Evolutionary conservation across 2,113 vertebrate species (phyloP).

Genomic region (Phocoena sinus): DNA sequence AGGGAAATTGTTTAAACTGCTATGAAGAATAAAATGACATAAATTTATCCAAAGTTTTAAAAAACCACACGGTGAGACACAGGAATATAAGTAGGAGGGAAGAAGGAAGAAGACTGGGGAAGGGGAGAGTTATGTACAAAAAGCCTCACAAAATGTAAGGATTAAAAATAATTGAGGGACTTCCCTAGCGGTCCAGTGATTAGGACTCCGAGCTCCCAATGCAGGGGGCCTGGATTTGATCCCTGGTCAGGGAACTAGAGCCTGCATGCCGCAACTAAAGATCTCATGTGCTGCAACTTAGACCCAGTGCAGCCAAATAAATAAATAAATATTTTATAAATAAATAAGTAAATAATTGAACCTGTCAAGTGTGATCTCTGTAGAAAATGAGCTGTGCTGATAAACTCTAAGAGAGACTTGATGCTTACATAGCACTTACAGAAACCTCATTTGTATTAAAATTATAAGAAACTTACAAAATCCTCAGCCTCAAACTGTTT

Average conservation of each 20-base stretch:
- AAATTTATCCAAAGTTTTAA: neutral
- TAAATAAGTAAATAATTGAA: neutral
- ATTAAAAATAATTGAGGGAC: neutral
- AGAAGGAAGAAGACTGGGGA: neutral
- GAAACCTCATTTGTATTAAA: conserved; percentile 33
- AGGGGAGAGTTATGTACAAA: neutral
- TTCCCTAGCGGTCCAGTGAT: no score
- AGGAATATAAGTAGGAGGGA: neutral
- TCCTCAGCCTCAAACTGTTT: conserved; percentile 86
- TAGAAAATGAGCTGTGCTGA: neutral
- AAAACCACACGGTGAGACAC: neutral
- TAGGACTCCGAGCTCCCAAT: no score
- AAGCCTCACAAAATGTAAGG: neutral
- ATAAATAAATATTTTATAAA: neutral
- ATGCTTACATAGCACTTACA: conserved; percentile 21
- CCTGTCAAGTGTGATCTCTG: neutral
- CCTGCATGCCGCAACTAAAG: no score
- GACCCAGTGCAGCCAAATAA: neutral
- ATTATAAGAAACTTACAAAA: conserved; percentile 83
- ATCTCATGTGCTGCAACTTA: no score
- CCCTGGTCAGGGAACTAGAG: no score
- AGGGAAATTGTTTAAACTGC: neutral
- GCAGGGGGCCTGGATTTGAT: no score
- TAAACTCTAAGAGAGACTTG: conserved; percentile 13
- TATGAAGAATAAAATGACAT: neutral